Percentiles rank a stretch among this genome's conserved stretches.
Evolutionary conservation across 2,113 vertebrate genomes (phyloP).

Genomic region (Pongo pygmaeus): DNA sequence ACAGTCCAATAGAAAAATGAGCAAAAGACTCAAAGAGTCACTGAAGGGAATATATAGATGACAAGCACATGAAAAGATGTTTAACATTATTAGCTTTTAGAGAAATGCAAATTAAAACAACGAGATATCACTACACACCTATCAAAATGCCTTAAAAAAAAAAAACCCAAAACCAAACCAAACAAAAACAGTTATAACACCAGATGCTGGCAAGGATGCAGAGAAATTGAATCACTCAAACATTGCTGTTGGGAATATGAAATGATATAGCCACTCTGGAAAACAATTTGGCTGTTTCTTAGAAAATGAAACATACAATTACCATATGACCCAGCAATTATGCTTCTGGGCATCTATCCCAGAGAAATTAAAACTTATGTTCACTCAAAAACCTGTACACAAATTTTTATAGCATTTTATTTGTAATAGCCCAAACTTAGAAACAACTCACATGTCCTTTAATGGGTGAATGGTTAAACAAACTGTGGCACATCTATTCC

Average conservation of each 20-base stretch:
- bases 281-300: neutral
- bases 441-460: conserved; percentile 8
- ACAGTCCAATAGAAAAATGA: neutral
- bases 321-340: neutral
- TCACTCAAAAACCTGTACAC: neutral
- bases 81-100: neutral
- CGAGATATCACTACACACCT: neutral
- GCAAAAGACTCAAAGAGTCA: neutral
- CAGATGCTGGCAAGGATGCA: neutral
- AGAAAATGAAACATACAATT: neutral
- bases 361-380: conserved; percentile 15
- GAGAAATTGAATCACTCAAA: neutral
- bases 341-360: neutral
- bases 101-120: neutral
- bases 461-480: neutral
- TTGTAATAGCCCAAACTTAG: neutral
- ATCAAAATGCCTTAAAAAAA: neutral
- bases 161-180: neutral
- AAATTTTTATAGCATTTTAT: conserved; percentile 14
- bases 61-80: neutral
- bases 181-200: neutral
- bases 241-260: neutral
- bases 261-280: neutral
- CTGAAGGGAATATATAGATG: neutral
- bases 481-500: neutral